Evolutionary conservation across 2,888 invertebrate genomes (phyloP), one percentile per base, ranked within the genome.

Genomic region (Stenchaetothrips biformis): DNA sequence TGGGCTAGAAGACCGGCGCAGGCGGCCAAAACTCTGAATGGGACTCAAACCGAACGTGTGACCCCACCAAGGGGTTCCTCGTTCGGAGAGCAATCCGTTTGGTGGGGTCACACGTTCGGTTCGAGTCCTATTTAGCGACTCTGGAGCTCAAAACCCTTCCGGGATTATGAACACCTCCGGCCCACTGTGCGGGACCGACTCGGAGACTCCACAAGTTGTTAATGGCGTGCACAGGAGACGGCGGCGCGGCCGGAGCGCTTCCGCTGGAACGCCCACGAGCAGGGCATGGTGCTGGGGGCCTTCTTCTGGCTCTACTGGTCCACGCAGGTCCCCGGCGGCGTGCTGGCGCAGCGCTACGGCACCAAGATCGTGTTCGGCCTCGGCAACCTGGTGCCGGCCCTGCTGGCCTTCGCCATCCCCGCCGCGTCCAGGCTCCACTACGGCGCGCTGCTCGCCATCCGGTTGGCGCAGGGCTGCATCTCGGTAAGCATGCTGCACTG

Each of bases 301-400:
- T 94, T 92, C 85, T 94, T 92, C 85, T 93, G 92, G 91, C 86
- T 92, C 0, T 93, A 94, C 84, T 92, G 93, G 90, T 79, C 91
- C 0, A 90, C 91, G 0, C 93, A 94, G 86, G 87, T 94, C 53
- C 93, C 93, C 0, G 94, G 93, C 49, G 94, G 93, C 48, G 86
- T 92, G 81, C 84, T 93, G 79, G 92, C 93, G 0, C 89, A 90
- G 81, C 90, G 89, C 83, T 92, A 91, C 84, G 94, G 94, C 0
- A 92, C 93, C 0, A 94, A 94, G 85, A 84, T 90, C 62, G 87
- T 94, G 18, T 93, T 92, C 84, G 94, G 94, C 0, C 85, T 90
- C 48, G 89, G 92, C 0, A 91, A 94, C 85, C 88, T 92, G 13
- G 84, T 89, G 2, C 91, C 92, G 0, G 90, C 91, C 4, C 83